Evolutionary conservation across 2,797 vertebrate species (phyloP), one percentile per base, ranked within the genome.

Genomic region (Taeniopygia guttata): DNA sequence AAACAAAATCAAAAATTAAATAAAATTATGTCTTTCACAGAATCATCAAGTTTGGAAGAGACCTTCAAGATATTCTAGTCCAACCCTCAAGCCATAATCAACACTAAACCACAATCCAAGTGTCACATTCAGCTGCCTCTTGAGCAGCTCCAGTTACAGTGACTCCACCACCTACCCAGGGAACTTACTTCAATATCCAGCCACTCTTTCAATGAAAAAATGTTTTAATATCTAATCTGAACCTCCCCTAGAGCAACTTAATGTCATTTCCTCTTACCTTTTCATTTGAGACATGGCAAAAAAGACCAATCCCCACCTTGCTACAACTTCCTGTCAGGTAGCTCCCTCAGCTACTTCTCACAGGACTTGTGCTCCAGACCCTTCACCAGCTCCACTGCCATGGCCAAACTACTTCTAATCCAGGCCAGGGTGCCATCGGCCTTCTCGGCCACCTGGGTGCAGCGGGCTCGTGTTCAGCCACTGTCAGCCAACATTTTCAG

Each of bases 241-340:
- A 46, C 15, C 22, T 45, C 11, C 7, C 12, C 45, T 23, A 27
- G 18, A 5, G 22, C 21, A 72, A 58, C 2, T 52, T 59, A 63
- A 13, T 0, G 0, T n/a, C 1, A 59, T 72, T 78, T 78, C 13
- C 18, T 56, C 49, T 42, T 22, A 27, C 26, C 3, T 51, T 36
- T 46, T 54, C 22, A 27, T 48, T 72, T 72, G 30, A 72, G 66
- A 59, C 2, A 3, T 12, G 8, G 40, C n/a, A 59, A 40, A 63
- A 75, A 63, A 25, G 16, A 36, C 4, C 4, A 11, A 45, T 16
- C 2, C 7, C 10, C 38, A 29, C 18, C 30, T 58, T 15, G 16
- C 17, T 56, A 70, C 21, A 45, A 7, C 20, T 18, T 59, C 40
- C 34, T 59, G 27, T 16, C 59, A 48, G 16, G 25, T 40, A 70